A percentile compares a stretch with the other conserved stretches of the same genome.
phyloP scores from a whole-genome alignment of 2,113 vertebrate species.

The Albula glossodonta region DNA sequence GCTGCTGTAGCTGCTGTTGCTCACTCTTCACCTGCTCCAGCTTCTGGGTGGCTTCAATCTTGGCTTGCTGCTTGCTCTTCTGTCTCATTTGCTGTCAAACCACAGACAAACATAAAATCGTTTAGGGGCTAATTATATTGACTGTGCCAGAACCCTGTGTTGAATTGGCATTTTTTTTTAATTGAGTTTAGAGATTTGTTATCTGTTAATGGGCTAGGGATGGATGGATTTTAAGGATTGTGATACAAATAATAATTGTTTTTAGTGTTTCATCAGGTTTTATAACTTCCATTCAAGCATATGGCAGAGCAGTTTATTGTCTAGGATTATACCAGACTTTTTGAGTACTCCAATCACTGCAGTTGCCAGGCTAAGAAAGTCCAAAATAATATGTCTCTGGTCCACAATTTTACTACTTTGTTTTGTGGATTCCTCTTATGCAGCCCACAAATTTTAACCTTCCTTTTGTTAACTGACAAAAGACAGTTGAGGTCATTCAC shows the following conservation, averaged over 20 bases:
- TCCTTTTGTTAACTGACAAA: slow-evolving; percentile 69
- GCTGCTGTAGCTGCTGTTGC: slow-evolving; percentile 83
- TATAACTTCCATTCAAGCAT: slow-evolving; percentile 33
- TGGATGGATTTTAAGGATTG: background rate
- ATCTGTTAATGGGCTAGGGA: no score
- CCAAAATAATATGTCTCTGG: slow-evolving; percentile 61
- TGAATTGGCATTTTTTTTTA: background rate
- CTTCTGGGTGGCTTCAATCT: slow-evolving; percentile 97
- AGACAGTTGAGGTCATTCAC: slow-evolving; percentile 41
- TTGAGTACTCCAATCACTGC: slow-evolving; percentile 60
- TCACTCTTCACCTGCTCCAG: slow-evolving; percentile 95
- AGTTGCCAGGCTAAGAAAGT: slow-evolving; percentile 59
- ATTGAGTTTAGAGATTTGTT: no score
- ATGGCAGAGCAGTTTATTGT: slow-evolving; percentile 42
- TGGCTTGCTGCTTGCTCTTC: slow-evolving; percentile 97
- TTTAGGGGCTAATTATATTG: slow-evolving; percentile 23
- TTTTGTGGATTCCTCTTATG: slow-evolving; percentile 63
- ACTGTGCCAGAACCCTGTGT: slow-evolving; percentile 16
- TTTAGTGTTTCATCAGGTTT: slow-evolving; percentile 30
- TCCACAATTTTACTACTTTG: slow-evolving; percentile 62
- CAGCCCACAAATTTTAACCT: slow-evolving; percentile 62
- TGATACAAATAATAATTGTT: slow-evolving; percentile 19
- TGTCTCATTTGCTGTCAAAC: slow-evolving; percentile 93
- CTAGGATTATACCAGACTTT: slow-evolving; percentile 61
- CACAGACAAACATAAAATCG: slow-evolving; percentile 21